Evolutionary conservation across 2,113 vertebrate genomes (phyloP).

Genomic region (Pluvialis apricaria): DNA sequence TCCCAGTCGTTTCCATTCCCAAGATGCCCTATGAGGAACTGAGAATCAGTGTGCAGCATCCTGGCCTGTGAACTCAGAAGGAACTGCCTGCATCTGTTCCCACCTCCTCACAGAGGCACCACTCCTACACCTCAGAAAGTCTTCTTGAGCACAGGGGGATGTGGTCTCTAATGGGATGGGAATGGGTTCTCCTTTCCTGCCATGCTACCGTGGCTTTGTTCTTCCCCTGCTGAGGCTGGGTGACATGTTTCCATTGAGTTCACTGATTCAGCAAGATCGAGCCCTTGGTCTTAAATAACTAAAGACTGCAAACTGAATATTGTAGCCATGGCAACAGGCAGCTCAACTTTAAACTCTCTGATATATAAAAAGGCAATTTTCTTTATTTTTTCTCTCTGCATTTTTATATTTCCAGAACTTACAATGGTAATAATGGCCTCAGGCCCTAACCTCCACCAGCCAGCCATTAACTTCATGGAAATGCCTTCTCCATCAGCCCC

Average conservation of each 20-base stretch:
- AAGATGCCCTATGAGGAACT: neutral
- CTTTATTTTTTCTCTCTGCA: conserved; percentile 53
- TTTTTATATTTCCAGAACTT: conserved; percentile 68
- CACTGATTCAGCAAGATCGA: conserved; percentile 56
- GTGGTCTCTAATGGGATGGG: neutral
- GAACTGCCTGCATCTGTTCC: neutral
- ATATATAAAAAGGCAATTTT: conserved; percentile 69
- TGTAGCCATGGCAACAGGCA: conserved; percentile 68
- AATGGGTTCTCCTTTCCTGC: neutral
- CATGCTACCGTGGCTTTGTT: neutral
- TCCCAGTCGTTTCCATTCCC: neutral
- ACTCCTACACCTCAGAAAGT: neutral
- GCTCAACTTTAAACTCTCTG: conserved; percentile 67
- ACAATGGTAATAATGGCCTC: conserved; percentile 67
- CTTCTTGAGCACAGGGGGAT: neutral
- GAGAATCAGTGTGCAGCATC: neutral
- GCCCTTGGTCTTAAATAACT: conserved; percentile 59
- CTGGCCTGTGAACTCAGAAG: neutral
- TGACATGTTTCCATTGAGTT: conserved; percentile 38
- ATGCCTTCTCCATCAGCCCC: conserved; percentile 56
- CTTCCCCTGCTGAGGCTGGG: neutral
- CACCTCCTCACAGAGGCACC: neutral
- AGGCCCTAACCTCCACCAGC: conserved; percentile 54
- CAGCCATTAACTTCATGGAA: conserved; percentile 65
- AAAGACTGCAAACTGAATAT: conserved; percentile 60